These are phyloP conservation scores for Conchocele bisecta DNA, from an alignment of 2,888 invertebrate genomes.

Conservation along the genomic window DNA sequence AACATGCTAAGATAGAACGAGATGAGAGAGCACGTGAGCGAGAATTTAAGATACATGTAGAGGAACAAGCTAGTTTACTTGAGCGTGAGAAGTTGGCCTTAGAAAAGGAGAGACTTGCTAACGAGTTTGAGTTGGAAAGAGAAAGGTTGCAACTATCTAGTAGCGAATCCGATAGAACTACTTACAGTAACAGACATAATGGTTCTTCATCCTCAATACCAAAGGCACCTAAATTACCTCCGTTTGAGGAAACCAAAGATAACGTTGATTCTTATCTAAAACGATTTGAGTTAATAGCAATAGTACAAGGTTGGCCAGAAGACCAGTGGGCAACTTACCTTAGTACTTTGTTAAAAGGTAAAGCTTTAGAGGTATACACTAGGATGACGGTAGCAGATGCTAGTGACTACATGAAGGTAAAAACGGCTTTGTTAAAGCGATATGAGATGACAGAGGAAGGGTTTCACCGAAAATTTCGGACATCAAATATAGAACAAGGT, in stretches of 20 bases:
- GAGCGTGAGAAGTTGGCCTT: too few relatives aligned
- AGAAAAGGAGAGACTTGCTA: too few relatives aligned
- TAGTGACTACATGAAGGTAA: not conserved
- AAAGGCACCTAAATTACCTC: not conserved
- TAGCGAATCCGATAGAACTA: too few relatives aligned
- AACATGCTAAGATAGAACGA: too few relatives aligned
- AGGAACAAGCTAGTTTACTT: too few relatives aligned
- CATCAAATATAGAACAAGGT: not conserved
- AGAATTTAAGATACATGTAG: too few relatives aligned
- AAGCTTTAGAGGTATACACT: slow-evolving; percentile 1
- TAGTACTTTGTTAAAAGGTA: not conserved
- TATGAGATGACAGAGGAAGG: too few relatives aligned
- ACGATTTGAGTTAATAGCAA: not conserved
- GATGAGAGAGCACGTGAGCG: too few relatives aligned
- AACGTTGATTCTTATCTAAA: not conserved
- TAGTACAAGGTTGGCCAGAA: not conserved
- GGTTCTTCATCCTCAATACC: too few relatives aligned
- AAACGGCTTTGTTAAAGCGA: not conserved
- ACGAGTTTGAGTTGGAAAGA: too few relatives aligned
- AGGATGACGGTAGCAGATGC: not conserved
- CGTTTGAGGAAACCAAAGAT: not conserved
- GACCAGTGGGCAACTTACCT: not conserved
- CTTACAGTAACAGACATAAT: too few relatives aligned
- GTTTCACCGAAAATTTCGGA: not conserved
- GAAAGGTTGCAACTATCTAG: too few relatives aligned